A percentile compares a stretch with the other conserved stretches of the same genome.
Evolutionary conservation across 1,140 invertebrate species (phyloP).

Genomic region (Chlorops oryzae): DNA sequence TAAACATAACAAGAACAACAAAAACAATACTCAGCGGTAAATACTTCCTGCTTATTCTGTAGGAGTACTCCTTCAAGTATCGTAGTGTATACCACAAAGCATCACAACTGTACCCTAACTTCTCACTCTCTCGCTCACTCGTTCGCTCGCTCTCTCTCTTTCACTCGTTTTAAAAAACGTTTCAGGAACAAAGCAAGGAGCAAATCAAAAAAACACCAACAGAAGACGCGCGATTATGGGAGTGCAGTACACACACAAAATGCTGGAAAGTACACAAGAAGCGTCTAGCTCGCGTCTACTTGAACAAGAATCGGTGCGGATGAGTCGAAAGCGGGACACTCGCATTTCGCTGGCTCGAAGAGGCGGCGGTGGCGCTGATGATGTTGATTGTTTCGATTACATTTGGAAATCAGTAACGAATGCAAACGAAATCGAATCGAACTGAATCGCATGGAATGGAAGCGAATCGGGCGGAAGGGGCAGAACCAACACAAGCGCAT

Average conservation of each 20-base stretch:
- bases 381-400: too few relatives aligned
- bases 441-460: too few relatives aligned
- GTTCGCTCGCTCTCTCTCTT: not conserved
- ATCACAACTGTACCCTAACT: not conserved
- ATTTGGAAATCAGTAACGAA: too few relatives aligned
- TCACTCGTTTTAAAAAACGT: slow-evolving; percentile 19
- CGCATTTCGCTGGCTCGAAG: too few relatives aligned
- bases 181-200: slow-evolving; percentile 8
- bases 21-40: slow-evolving; percentile 30
- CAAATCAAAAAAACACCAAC: not conserved
- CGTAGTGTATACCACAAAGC: not conserved
- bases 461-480: too few relatives aligned
- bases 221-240: slow-evolving; percentile 12
- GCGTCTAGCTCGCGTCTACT: slow-evolving; percentile 42
- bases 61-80: slow-evolving; percentile 19
- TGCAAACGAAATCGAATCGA: too few relatives aligned
- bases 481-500: too few relatives aligned
- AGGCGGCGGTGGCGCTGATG: too few relatives aligned
- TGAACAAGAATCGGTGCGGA: too few relatives aligned
- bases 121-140: not conserved
- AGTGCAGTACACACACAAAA: not conserved
- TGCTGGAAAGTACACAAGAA: slow-evolving; percentile 30
- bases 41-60: slow-evolving; percentile 6
- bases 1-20: slow-evolving; percentile 44
- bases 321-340: too few relatives aligned